Conservation (phyloP, 1,140 invertebrate genomes). For the Drosophila tani region DNA sequence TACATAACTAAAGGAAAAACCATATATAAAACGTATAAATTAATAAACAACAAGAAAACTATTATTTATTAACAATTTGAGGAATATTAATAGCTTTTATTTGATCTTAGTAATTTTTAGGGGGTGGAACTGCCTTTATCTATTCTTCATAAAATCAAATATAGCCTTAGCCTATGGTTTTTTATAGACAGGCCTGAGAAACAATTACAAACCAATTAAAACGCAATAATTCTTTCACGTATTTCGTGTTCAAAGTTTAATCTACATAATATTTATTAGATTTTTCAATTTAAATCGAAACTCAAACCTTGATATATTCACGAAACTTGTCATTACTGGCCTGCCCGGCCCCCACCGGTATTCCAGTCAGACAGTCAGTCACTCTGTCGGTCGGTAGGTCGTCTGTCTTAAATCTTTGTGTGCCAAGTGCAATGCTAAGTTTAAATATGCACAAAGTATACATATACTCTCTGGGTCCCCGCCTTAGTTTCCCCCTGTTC, state of each 20-base stretch:
- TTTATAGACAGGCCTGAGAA: neutral
- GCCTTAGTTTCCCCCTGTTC: neutral
- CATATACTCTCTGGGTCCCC: slow-evolving; percentile 4
- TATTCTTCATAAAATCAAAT: neutral
- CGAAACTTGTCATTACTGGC: slow-evolving; percentile 33
- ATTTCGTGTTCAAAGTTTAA: slow-evolving; percentile 1
- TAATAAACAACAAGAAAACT: neutral
- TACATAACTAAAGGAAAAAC: too few relatives aligned
- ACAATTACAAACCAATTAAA: slow-evolving; percentile 1
- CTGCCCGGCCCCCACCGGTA: slow-evolving; percentile 14
- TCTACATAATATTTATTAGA: slow-evolving; percentile 1
- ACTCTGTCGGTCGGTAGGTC: neutral
- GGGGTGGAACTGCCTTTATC: neutral
- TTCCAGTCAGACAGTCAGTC: slow-evolving; percentile 17
- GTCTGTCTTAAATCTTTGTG: slow-evolving; percentile 50
- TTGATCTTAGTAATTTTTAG: too few relatives aligned
- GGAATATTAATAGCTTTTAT: neutral
- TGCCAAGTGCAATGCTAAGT: slow-evolving; percentile 74
- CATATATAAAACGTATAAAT: neutral
- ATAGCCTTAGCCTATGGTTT: neutral
- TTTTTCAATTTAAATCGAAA: slow-evolving; percentile 26
- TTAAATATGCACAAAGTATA: slow-evolving; percentile 45
- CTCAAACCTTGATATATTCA: slow-evolving; percentile 37
- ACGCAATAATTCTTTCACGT: slow-evolving; percentile 1
- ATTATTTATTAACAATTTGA: neutral